Conservation (phyloP, 2,888 invertebrate genomes). For the Agonum fuliginosum region DNA sequence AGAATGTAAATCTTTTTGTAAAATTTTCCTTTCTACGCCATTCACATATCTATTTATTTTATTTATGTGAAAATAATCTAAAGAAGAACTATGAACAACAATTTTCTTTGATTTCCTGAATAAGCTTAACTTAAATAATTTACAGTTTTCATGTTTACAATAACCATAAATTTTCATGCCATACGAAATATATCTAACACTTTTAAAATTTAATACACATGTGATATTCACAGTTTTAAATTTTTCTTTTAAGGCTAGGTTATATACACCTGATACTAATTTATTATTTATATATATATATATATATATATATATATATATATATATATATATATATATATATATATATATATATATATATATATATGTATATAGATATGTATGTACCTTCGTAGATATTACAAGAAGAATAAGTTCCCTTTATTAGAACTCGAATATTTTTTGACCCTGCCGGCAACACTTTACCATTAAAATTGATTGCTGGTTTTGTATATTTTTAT, state of each 20-base stretch:
- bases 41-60: constrained; percentile 16
- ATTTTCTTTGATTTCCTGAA: background rate
- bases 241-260: constrained; percentile 19
- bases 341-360: too few relatives aligned
- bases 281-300: background rate
- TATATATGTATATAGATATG: too few relatives aligned
- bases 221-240: constrained; percentile 5
- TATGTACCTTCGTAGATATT: constrained; percentile 8
- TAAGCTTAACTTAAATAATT: constrained; percentile 3
- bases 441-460: background rate
- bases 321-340: too few relatives aligned
- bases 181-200: background rate
- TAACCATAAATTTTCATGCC: constrained; percentile 2
- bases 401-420: background rate
- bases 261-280: background rate
- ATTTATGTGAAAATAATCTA: constrained; percentile 6
- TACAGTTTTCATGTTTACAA: constrained; percentile 9
- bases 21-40: constrained; percentile 2
- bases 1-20: background rate
- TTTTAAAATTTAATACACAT: constrained; percentile 31
- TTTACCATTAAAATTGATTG: background rate
- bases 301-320: background rate
- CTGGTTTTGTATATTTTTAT: background rate
- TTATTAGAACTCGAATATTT: background rate
- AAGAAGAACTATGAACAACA: background rate